These are phyloP conservation scores for Ophioninae sp. DNA, from an alignment of 2,888 invertebrate species.

Conservation along the genomic window DNA sequence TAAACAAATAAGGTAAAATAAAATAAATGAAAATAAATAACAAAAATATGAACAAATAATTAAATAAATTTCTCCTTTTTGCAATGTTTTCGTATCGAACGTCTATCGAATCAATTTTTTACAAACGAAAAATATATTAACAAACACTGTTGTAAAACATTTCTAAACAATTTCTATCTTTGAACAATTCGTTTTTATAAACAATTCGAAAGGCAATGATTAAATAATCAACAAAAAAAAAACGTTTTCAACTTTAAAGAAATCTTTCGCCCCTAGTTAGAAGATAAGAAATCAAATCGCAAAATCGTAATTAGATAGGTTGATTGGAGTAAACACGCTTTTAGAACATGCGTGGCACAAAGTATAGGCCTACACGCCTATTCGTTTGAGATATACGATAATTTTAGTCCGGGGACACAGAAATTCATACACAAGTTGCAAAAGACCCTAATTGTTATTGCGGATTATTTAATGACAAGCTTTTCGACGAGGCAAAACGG, in stretches of 20 bases:
- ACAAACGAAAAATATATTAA: too few species aligned
- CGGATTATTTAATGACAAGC: background rate
- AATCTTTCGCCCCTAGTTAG: background rate
- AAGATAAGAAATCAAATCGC: background rate
- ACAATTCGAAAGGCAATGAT: background rate
- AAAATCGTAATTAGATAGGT: background rate
- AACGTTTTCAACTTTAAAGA: background rate
- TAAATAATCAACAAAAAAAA: background rate
- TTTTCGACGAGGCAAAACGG: background rate
- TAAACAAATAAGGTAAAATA: too few species aligned
- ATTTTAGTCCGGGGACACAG: background rate
- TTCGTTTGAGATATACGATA: background rate
- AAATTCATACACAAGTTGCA: background rate
- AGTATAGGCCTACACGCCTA: background rate
- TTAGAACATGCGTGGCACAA: background rate
- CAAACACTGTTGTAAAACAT: too few species aligned
- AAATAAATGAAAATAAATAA: too few species aligned
- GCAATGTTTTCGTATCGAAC: too few species aligned
- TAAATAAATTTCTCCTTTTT: too few species aligned
- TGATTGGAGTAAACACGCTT: background rate
- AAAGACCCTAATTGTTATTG: background rate
- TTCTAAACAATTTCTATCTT: too few species aligned
- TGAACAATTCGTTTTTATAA: too few species aligned
- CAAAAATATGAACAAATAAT: too few species aligned
- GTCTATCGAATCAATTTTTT: too few species aligned